Conservation (phyloP, 2,113 vertebrate species). For the Pteronura brasiliensis region DNA sequence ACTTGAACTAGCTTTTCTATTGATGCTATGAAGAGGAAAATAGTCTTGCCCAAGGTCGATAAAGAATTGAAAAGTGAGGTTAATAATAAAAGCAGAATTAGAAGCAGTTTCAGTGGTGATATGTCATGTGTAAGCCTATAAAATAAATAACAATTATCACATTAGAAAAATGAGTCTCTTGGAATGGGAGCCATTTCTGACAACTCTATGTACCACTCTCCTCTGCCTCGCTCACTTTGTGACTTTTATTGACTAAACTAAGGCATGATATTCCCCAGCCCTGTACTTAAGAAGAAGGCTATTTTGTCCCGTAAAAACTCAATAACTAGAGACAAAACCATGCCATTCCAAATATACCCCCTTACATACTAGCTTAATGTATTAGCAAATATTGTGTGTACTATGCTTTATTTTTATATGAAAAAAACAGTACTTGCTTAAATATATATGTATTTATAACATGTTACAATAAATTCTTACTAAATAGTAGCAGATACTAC, state of each 20-base stretch:
- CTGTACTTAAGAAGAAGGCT: slow-evolving; percentile 65
- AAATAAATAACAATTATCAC: slow-evolving; percentile 87
- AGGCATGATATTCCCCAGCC: slow-evolving; percentile 59
- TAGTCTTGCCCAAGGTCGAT: slow-evolving; percentile 80
- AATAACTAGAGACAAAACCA: slow-evolving; percentile 61
- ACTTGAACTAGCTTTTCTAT: slow-evolving; percentile 75
- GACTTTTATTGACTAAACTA: slow-evolving; percentile 75
- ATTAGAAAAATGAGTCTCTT: slow-evolving; percentile 78
- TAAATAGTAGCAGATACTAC: background rate
- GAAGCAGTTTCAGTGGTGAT: slow-evolving; percentile 79
- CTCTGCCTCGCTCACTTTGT: slow-evolving; percentile 73
- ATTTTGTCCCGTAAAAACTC: slow-evolving; percentile 69
- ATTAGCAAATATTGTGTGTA: background rate
- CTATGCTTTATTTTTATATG: background rate
- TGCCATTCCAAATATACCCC: slow-evolving; percentile 24
- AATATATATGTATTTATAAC: background rate
- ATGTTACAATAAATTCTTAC: background rate
- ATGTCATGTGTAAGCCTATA: slow-evolving; percentile 79
- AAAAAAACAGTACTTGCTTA: background rate
- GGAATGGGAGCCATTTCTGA: slow-evolving; percentile 75
- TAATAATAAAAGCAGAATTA: slow-evolving; percentile 84
- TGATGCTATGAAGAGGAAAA: slow-evolving; percentile 80
- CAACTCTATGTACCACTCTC: slow-evolving; percentile 71
- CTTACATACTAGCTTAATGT: slow-evolving; percentile 24
- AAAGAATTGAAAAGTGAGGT: slow-evolving; percentile 82